Evolutionary conservation across 2,797 vertebrate genomes (phyloP), one percentile per base, ranked within the genome.

Genomic region (Enteromius mattozi): DNA sequence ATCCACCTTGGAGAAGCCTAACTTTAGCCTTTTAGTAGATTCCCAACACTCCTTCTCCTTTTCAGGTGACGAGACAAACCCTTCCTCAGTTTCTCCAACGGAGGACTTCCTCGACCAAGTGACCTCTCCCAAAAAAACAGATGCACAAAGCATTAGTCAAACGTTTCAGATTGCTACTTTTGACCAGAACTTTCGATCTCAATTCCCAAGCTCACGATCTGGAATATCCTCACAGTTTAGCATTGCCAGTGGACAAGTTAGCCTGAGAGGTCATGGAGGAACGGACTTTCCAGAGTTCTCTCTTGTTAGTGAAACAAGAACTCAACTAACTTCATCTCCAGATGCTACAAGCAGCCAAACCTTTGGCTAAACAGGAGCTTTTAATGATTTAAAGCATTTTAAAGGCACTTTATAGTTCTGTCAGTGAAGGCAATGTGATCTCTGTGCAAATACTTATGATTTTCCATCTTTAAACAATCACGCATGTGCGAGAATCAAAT

Each of bases 21-120:
- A 97, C 93, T 99, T 99, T 89, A 98, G 97, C 92, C 96, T 99
- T 85, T 97, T 98, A 76, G 96, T 97, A 87, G 98, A 99, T 92
- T 96, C 97, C 78, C 98, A 99, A 92, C 97, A 98, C 94, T 96
- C 97, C 6, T 99, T 99, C 94, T 97, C 98, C 63, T 99, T 99
- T 95, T 97, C 97, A 91, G 97, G 97, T 81, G 98, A 99, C 59
- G 98, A 99, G 90, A 96, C 97, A 87, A 96, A 97, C 90, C 97
- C 98, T 87, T 93, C 96, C 17, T 97, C 97, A 3, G 97, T 97
- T 89, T 97, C 97, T 33, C 96, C 97, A 3, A 96, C 97, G 6
- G 97, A 98, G 90, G 98, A 99, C 95, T 99, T 99, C 90, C 93
- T 99, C 91, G 98, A 99, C 93, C 97, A 99, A 93, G 98, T 98